Evolutionary conservation across 2,888 invertebrate species (phyloP), one percentile per base, ranked within the genome.

Genomic region (Phyto melanocephala): DNA sequence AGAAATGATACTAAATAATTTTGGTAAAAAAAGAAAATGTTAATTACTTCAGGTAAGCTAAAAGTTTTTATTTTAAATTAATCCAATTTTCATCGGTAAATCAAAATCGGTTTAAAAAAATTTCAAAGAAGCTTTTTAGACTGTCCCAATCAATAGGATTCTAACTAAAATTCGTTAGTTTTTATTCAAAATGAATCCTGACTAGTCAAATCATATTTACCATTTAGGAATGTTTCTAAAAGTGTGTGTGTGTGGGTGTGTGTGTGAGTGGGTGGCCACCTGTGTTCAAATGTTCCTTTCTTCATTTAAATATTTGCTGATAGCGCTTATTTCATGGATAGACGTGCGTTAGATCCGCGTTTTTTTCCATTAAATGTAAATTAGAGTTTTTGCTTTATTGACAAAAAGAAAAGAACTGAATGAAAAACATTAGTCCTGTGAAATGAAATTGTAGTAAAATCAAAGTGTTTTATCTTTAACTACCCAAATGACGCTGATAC

Each of bases 231-330:
- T n/a, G n/a, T n/a, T n/a, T n/a, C n/a, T n/a, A n/a, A n/a, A n/a
- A n/a, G n/a, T n/a, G n/a, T n/a, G n/a, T n/a, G n/a, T n/a, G n/a
- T 28, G 28, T 28, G 20, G 24, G 24, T 13, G 11, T 37, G 11
- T 28, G 28, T 28, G 6, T 28, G 28, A 24, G 15, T 17, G 11
- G 20, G 7, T 17, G 37, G 33, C 63, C 35, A 75, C 58, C 65
- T 76, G 60, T 6, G 42, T 3, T 15, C 24, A 63, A 75, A 71
- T 58, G 15, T 80, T 71, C 13, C n/a, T 1, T 20, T 15, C 7
- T 45, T 45, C 47, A 76, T 80, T 80, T 80, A 22, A 71, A 80
- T 80, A 75, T 75, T 63, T 75, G 80, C 68, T 70, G 68, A 75
- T 20, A 42, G 10, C 13, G 52, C 28, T 54, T 8, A 54, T 62